phyloP scores from a whole-genome alignment of 2,113 vertebrate genomes.

The Dasypus novemcinctus region DNA sequence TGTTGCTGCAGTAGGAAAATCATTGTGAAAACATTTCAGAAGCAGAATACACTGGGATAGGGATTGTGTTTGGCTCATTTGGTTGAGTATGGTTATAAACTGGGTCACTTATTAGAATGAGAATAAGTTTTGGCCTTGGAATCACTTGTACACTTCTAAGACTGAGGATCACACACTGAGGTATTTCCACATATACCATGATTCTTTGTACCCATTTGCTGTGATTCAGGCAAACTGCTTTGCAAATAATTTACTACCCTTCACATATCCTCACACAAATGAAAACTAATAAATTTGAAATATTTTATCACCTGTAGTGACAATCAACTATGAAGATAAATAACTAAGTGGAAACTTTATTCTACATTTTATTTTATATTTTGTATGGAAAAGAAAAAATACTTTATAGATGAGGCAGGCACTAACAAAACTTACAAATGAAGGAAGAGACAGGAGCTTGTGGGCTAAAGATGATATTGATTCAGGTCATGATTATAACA shows the following conservation, averaged over 20 bases:
- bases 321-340: not conserved
- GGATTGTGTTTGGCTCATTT: not conserved
- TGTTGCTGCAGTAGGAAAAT: not conserved
- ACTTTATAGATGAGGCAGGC: not conserved
- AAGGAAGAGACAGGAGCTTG: not conserved
- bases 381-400: not conserved
- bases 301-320: not conserved
- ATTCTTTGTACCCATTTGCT: not conserved
- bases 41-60: not conserved
- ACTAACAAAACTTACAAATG: not conserved
- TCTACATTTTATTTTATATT: too few relatives aligned
- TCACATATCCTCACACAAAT: not conserved
- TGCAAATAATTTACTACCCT: not conserved
- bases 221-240: not conserved
- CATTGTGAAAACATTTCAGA: not conserved
- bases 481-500: not conserved
- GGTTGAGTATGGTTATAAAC: not conserved
- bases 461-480: too few relatives aligned
- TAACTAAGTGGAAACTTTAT: not conserved
- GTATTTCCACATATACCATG: not conserved
- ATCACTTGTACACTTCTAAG: not conserved
- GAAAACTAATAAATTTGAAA: not conserved
- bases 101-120: not conserved
- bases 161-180: not conserved
- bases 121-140: not conserved